Percentiles rank a stretch among this genome's conserved stretches.
phyloP scores from a whole-genome alignment of 2,888 invertebrate genomes.

The Byasa hedistus region DNA sequence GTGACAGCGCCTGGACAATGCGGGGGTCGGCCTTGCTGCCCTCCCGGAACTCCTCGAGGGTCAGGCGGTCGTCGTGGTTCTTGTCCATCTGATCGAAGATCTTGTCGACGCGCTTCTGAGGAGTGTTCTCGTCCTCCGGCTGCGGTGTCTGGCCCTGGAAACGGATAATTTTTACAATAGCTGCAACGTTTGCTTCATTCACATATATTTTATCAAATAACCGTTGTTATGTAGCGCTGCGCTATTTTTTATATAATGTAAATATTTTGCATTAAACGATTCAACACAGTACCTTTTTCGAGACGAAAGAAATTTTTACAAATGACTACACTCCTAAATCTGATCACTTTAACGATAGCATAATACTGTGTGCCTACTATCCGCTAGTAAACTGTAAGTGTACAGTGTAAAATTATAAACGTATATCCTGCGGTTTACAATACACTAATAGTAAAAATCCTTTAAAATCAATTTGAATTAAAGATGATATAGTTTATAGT shows the following conservation, averaged over 20 bases:
- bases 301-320: too few relatives aligned
- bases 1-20: conserved; percentile 96
- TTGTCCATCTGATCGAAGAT: conserved; percentile 99
- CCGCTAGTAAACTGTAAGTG: too few relatives aligned
- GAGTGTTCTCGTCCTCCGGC: conserved; percentile 94
- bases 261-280: too few relatives aligned
- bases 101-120: conserved; percentile 97
- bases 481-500: neutral
- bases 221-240: neutral
- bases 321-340: too few relatives aligned
- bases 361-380: too few relatives aligned
- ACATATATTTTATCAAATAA: neutral
- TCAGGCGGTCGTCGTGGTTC: conserved; percentile 97
- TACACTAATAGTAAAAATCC: neutral
- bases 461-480: too few relatives aligned
- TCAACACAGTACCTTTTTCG: too few relatives aligned
- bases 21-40: conserved; percentile 99
- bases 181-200: neutral
- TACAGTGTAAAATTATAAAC: too few relatives aligned
- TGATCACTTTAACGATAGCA: too few relatives aligned
- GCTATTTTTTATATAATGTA: too few relatives aligned
- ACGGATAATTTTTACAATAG: neutral
- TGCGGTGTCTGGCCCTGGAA: conserved; percentile 93
- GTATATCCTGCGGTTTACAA: too few relatives aligned
- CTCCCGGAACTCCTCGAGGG: conserved; percentile 97